Evolutionary conservation across 2,797 vertebrate genomes (phyloP).

Genomic region (Eremophila alpestris): DNA sequence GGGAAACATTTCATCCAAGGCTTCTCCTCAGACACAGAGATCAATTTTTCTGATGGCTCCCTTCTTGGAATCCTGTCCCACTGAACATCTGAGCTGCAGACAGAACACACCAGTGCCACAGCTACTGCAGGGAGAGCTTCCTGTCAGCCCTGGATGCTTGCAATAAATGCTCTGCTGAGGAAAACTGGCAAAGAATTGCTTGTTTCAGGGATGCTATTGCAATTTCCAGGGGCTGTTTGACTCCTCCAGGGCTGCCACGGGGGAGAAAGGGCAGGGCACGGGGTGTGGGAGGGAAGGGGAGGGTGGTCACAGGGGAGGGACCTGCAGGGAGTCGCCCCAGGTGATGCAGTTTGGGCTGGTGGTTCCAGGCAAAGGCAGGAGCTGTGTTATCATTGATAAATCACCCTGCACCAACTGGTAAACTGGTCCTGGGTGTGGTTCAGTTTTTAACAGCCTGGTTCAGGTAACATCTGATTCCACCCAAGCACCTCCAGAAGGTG

Average conservation of each 20-base stretch:
- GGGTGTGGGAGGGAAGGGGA: neutral
- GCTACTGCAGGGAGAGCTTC: neutral
- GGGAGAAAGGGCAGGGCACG: neutral
- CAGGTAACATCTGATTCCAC: neutral
- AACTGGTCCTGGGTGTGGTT: neutral
- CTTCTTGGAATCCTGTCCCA: slow-evolving; percentile 16
- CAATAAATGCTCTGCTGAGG: neutral
- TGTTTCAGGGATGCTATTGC: neutral
- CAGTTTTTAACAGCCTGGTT: neutral
- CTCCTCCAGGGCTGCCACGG: neutral
- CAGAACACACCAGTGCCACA: neutral
- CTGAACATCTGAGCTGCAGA: neutral
- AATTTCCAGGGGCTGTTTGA: neutral
- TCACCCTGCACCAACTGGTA: neutral
- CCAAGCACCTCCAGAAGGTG: neutral
- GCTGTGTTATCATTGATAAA: neutral
- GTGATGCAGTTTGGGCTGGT: neutral
- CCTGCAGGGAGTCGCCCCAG: neutral
- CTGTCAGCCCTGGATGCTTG: neutral
- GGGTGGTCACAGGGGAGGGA: too few species aligned
- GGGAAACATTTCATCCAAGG: slow-evolving; percentile 43
- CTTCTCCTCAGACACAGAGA: slow-evolving; percentile 25
- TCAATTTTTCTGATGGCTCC: slow-evolving; percentile 55
- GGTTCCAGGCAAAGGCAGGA: neutral
- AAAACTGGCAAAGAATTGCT: neutral